Evolutionary conservation across 2,113 vertebrate genomes (phyloP), one percentile per base, ranked within the genome.

Genomic region (Myotis brandtii): DNA sequence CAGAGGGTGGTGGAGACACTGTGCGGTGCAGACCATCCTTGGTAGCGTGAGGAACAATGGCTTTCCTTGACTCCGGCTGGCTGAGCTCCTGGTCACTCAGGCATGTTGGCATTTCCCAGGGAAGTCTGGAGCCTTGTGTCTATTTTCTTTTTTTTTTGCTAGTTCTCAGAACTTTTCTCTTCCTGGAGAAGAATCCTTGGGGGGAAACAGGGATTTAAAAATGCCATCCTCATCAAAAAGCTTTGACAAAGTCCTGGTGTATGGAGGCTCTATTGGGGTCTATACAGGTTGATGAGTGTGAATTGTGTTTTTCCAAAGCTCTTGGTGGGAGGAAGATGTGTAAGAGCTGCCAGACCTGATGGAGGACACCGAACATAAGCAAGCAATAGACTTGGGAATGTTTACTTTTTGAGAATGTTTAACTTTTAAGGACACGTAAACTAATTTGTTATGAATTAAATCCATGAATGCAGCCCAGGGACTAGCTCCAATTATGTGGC

Each of bases 41-140:
- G 37, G 81, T 83, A 94, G 67, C 34, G 48, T 92, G 87, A 93
- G 64, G 96, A 96, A 96, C 87, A 97, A 67, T 86, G 62, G 20
- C 62, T 97, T 34, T 80, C 82, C 52, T 97, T 95, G 91, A 96
- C 93, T 98, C 72, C 16, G 25, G 64, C 95, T 18, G 0, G 96
- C 92, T 93, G 87, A 86, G 20, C 59, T 97, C 97, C 86, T 96
- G 91, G 86, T 96, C 88, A 79, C 93, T 76, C 89, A 77, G 84
- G 56, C 81, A 69, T 98, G 97, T 97, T 98, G 97, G 98, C 97
- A 97, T 48, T 96, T 98, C 82, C 82, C 20, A 21, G 21, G 11
- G 30, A 98, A 89, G 87, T 89, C 85, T 96, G 80, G 93, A 96
- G 62, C 34, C 88, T 96, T 95, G 92, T 86, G 92, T 91, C 59